Percentiles rank a stretch among this genome's conserved stretches.
Evolutionary conservation across 2,113 vertebrate genomes (phyloP).

Genomic region (Phodopus roborovskii): DNA sequence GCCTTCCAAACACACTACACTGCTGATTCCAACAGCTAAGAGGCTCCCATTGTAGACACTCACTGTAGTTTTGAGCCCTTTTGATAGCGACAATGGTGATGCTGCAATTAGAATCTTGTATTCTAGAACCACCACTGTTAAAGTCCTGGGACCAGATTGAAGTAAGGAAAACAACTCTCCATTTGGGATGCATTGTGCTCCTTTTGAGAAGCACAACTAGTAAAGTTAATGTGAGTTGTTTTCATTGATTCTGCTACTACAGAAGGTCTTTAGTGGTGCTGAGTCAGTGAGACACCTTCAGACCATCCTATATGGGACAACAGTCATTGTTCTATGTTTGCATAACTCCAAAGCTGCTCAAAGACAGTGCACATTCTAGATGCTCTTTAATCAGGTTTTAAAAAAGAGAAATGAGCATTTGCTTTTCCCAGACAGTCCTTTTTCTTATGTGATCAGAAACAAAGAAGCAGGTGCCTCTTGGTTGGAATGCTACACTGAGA

Average conservation of each 20-base stretch:
- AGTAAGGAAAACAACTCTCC: slow-evolving; percentile 44
- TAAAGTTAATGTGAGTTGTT: background rate
- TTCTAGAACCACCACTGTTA: background rate
- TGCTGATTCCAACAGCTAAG: slow-evolving; percentile 67
- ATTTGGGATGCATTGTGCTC: slow-evolving; percentile 15
- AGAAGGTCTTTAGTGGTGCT: background rate
- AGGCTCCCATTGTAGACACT: slow-evolving; percentile 61
- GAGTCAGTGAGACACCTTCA: background rate
- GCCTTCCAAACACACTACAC: slow-evolving; percentile 69
- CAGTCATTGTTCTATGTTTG: slow-evolving; percentile 20
- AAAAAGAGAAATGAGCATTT: slow-evolving; percentile 66
- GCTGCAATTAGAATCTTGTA: background rate
- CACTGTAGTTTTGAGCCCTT: slow-evolving; percentile 54
- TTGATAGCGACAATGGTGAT: slow-evolving; percentile 7
- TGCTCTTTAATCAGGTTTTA: slow-evolving; percentile 49
- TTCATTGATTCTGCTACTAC: background rate
- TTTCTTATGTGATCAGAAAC: slow-evolving; percentile 59
- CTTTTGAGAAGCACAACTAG: slow-evolving; percentile 22
- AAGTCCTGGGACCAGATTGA: slow-evolving; percentile 48
- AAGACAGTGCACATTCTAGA: background rate
- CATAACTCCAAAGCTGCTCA: slow-evolving; percentile 32
- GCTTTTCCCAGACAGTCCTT: background rate
- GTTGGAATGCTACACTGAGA: slow-evolving; percentile 11
- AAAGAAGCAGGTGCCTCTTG: slow-evolving; percentile 45
- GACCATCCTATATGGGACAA: background rate